Percentiles rank a stretch among this genome's conserved stretches.
Conservation (phyloP, 2,113 vertebrate species). For the Vireo altiloquus region DNA sequence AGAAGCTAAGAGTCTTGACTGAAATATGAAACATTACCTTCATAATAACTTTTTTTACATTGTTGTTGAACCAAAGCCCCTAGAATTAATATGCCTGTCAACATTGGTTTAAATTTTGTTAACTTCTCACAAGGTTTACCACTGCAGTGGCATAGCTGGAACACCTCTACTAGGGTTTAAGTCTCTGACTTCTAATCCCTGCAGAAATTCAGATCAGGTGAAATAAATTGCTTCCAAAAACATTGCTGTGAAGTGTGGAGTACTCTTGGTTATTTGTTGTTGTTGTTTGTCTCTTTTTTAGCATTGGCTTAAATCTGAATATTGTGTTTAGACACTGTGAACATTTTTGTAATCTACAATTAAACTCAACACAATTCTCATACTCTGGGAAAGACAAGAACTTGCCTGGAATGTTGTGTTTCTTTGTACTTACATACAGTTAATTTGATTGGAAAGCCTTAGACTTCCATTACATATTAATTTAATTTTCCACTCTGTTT, state of each 20-base stretch:
- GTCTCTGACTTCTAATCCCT: neutral
- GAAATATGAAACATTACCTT: neutral
- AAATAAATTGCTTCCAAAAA: neutral
- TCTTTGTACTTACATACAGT: neutral
- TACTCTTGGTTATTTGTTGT: neutral
- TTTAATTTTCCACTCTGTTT: neutral
- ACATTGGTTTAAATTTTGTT: neutral
- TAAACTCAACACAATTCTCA: neutral
- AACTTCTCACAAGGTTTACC: neutral
- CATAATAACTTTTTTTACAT: neutral
- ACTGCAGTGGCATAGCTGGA: neutral
- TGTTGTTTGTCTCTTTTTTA: neutral
- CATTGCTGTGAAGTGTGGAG: neutral
- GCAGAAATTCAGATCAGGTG: neutral
- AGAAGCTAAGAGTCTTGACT: neutral
- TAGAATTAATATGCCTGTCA: neutral
- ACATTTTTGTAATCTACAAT: neutral
- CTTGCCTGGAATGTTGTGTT: neutral
- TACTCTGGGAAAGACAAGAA: neutral
- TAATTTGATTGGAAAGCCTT: neutral
- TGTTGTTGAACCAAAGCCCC: neutral
- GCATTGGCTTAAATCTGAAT: neutral
- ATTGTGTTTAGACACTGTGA: neutral
- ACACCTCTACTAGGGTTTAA: neutral
- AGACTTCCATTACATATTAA: neutral